Percentiles rank a stretch among this genome's conserved stretches.
These are phyloP conservation scores for Baryphthengus martii DNA, from an alignment of 2,113 vertebrate species.

Conservation along the genomic window DNA sequence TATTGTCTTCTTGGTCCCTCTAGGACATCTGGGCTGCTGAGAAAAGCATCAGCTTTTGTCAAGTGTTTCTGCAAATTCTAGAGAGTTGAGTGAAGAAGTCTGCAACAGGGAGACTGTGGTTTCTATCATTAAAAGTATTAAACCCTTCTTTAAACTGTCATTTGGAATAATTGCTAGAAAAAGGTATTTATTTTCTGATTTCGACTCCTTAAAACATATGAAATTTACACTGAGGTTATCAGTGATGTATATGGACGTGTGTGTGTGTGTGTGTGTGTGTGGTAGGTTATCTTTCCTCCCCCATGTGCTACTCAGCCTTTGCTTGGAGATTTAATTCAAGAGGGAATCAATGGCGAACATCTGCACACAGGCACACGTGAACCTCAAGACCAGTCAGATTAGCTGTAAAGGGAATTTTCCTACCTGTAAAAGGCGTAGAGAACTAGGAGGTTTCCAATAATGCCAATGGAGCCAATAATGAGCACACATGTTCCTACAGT, in stretches of 20 bases:
- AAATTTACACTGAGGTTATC: not conserved
- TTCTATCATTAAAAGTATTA: not conserved
- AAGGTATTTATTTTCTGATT: not conserved
- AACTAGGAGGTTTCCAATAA: slow-evolving; percentile 67
- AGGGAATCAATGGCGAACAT: not conserved
- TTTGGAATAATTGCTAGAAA: not conserved
- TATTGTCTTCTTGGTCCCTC: not conserved
- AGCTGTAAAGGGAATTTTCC: not conserved
- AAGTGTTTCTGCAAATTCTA: not conserved
- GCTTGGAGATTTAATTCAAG: not conserved
- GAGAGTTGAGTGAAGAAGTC: not conserved
- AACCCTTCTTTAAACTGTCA: not conserved
- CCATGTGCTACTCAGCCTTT: not conserved
- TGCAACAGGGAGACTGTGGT: not conserved
- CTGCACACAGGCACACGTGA: not conserved
- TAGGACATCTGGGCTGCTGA: not conserved
- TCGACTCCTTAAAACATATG: not conserved
- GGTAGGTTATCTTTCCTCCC: not conserved
- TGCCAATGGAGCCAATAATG: slow-evolving; percentile 65
- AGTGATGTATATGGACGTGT: too few relatives aligned
- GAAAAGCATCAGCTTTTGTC: not conserved
- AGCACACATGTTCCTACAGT: slow-evolving; percentile 60
- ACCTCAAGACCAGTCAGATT: not conserved
- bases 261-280: too few relatives aligned
- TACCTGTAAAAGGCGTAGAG: slow-evolving; percentile 74